Evolutionary conservation across 2,113 vertebrate genomes (phyloP), one percentile per base, ranked within the genome.

Genomic region (Phycodurus eques): DNA sequence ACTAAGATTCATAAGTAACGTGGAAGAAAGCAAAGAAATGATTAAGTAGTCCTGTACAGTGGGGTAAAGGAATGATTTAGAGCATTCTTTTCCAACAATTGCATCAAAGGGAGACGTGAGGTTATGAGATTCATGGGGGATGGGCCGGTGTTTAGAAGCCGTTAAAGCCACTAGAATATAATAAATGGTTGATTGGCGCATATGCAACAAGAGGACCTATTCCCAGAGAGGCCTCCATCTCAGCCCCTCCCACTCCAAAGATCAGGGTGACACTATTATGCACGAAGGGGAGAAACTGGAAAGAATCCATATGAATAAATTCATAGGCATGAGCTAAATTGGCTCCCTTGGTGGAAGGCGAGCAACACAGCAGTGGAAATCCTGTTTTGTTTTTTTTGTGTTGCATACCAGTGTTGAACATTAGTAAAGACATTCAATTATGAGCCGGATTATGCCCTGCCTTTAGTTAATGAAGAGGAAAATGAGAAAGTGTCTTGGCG

Each of bases 381-480:
- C 27, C 19, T 56, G 39, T 39, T 39, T 39, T 39, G 35, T 2
- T 39, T 39, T 6, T 39, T 39, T 65, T 51, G 14, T 68, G 72
- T 61, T 76, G 68, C 66, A 57, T 14, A 43, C 53, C 43, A 31
- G 56, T 57, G 67, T 80, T 33, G 76, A 84, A 77, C 77, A 82
- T 83, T 83, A 80, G 75, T 70, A 80, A 80, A 81, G 66, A 79
- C 47, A 71, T 79, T 76, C 80, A 88, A 88, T 88, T 78, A 85
- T 64, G 74, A 83, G 72, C 44, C 62, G 83, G 84, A 89, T 89
- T 85, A 85, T 75, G 72, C 65, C 62, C 73, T 81, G 46, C 71
- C 78, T 81, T 81, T 78, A 83, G 80, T 78, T 90, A 91, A 92
- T 92, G 90, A 87, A 73, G 77, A 80, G 83, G 81, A 89, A 90